Base-by-base conservation (phyloP, 2,797 vertebrate genomes). In the Sphaeramia orbicularis region DNA sequence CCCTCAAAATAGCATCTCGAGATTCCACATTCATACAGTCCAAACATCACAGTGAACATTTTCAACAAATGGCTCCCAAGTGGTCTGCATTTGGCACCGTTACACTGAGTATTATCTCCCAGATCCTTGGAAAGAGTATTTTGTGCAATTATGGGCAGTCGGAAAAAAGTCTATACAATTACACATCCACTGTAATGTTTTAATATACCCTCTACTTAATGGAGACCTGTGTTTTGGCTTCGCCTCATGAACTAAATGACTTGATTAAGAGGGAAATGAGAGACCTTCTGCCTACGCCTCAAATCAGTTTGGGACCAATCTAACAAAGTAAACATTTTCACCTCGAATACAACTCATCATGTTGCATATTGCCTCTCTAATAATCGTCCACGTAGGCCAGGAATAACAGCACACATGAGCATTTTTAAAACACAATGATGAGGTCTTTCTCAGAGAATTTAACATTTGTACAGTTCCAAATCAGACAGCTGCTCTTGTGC, bases 211-310 rank as follows among this genome's bases (percentile, higher is more conserved):
- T 50, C 54, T 67, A 18, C 53, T 71, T 76, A 73, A 72, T 66
- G 47, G 42, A 69, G 70, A 70, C 76, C 70, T 71, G 75, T 61
- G 50, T 81, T 83, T 78, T 66, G 70, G 67, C 64, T 69, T 73
- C 57, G 69, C 59, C 73, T 74, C 49, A 30, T 60, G 41, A 80
- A 68, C 80, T 37, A 65, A 72, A 77, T 65, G 45, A 53, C 59
- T 86, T 87, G 74, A 90, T 90, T 86, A 90, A 81, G 59, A 66
- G 18, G 60, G 56, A 87, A 86, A 76, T 66, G 50, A 78, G 71
- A 81, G 64, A 83, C 55, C 63, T 57, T 12, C 55, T 61, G 73
- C 73, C 71, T 45, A 67, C 35, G 13, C 66, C 64, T 44, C 36
- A 62, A 49, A 64, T 84, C 55, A 69, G 68, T 40, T 40, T 59